Evolutionary conservation across 1,140 invertebrate genomes (phyloP), one percentile per base, ranked within the genome.

Genomic region (Drosophila kikkawai): DNA sequence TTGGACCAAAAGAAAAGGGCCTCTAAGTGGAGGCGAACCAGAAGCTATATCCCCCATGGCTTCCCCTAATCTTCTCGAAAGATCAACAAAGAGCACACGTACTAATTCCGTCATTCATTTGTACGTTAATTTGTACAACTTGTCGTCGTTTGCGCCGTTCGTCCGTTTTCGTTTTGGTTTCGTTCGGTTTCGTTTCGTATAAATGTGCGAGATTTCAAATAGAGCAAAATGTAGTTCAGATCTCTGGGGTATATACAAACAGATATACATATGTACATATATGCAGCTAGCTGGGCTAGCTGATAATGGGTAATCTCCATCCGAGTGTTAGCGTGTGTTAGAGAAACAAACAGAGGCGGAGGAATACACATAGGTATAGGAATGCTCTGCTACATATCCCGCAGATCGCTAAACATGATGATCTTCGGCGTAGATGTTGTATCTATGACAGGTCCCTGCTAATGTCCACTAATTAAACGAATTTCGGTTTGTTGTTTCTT

Each of bases 51-150:
- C 48, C 56, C 37, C 56, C 26, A 48, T 47, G 26, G 26, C 32
- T 39, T 51, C 44, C 48, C 47, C 42, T 47, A 70, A 68, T 70
- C 39, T 47, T 17, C 41, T 47, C 11, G 41, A 64, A 55, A 60
- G 58, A 86, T 66, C 59, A 71, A 82, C 61, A 79, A 57, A 77
- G 63, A 70, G 68, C 74, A 84, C 68, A 75, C 66, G 76, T 88
- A 87, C 84, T 88, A 80, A 87, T 87, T 87, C 84, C 84, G 80
- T 88, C 84, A 88, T 88, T 87, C 84, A 88, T 88, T 90, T 88
- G 70, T 79, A 88, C 85, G 85, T 88, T 88, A 88, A 88, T 88
- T 88, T 88, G 85, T 85, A 75, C 80, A 87, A 90, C 57, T 87
- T 83, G 80, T 53, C 55, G 58, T 61, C 65, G 75, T 77, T 77